Percentiles rank a stretch among this genome's conserved stretches.
Conservation (phyloP, 2,113 vertebrate genomes). For the Cettia cetti region DNA sequence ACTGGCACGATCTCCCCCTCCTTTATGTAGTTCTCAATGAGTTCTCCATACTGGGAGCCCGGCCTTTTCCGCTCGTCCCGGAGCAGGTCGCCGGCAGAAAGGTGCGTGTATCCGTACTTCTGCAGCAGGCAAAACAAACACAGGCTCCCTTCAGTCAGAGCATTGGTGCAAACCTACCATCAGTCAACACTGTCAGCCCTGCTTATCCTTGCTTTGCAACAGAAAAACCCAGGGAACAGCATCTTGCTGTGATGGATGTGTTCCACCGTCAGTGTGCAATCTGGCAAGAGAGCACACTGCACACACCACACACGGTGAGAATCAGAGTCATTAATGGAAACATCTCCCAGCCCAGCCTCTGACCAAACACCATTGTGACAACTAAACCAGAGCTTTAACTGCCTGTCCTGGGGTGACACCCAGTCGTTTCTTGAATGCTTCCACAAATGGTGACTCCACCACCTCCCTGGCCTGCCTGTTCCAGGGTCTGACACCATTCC, state of each 20-base stretch:
- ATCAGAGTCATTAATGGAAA: neutral
- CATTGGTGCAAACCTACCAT: neutral
- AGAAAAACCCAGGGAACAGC: neutral
- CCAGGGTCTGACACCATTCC: neutral
- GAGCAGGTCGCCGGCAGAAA: conserved; percentile 95
- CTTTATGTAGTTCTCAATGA: conserved; percentile 90
- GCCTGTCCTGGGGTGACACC: neutral
- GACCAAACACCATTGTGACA: neutral
- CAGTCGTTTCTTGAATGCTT: neutral
- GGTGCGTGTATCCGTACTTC: conserved; percentile 91
- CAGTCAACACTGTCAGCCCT: neutral
- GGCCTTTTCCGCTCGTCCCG: conserved; percentile 87
- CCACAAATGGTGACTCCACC: neutral
- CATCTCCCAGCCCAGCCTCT: neutral
- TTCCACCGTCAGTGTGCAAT: neutral
- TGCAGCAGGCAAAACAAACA: conserved; percentile 48
- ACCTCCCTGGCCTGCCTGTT: neutral
- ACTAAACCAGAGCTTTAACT: neutral
- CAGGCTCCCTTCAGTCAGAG: neutral
- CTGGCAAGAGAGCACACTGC: neutral
- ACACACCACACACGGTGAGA: neutral
- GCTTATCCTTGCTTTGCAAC: neutral
- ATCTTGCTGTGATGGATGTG: neutral
- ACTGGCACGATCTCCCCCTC: conserved; percentile 95
- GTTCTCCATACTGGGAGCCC: conserved; percentile 86